Evolutionary conservation across 2,888 invertebrate species (phyloP).

Genomic region (Gibbula magus): DNA sequence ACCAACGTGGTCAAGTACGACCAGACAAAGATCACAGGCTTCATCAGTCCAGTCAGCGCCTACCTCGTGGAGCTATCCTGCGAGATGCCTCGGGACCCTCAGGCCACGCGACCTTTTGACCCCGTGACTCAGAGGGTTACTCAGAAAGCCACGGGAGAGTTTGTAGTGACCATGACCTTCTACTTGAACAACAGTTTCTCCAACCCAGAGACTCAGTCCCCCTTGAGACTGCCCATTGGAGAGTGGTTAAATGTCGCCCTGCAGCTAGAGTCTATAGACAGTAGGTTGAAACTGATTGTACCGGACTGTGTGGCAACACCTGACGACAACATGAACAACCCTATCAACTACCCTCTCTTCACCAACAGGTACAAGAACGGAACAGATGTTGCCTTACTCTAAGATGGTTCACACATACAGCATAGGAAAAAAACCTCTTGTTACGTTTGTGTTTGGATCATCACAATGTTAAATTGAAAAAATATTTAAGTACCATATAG

Average conservation of each 20-base stretch:
- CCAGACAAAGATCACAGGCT: constrained; percentile 47
- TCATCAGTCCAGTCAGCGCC: constrained; percentile 57
- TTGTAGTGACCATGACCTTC: constrained; percentile 56
- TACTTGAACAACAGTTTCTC: constrained; percentile 56
- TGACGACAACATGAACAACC: constrained; percentile 38
- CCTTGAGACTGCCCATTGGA: constrained; percentile 61
- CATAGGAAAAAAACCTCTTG: too few relatives aligned
- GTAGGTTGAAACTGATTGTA: constrained; percentile 62
- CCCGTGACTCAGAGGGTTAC: constrained; percentile 61
- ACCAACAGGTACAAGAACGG: constrained; percentile 60
- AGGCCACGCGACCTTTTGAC: constrained; percentile 42
- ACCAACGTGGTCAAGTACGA: constrained; percentile 57
- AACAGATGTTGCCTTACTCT: neutral
- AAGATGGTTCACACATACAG: too few relatives aligned
- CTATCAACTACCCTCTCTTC: constrained; percentile 57
- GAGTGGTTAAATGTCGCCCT: constrained; percentile 64
- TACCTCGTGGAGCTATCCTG: constrained; percentile 65
- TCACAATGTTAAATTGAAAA: too few relatives aligned
- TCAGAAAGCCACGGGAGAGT: constrained; percentile 55
- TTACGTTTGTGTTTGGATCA: too few relatives aligned
- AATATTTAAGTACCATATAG: too few relatives aligned
- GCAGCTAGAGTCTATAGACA: constrained; percentile 54
- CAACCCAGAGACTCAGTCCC: constrained; percentile 51
- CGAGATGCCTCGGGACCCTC: constrained; percentile 52
- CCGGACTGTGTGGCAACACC: constrained; percentile 66